Percentiles rank a stretch among this genome's conserved stretches.
Conservation (phyloP, 2,888 invertebrate genomes). For the Cheilosia variabilis region DNA sequence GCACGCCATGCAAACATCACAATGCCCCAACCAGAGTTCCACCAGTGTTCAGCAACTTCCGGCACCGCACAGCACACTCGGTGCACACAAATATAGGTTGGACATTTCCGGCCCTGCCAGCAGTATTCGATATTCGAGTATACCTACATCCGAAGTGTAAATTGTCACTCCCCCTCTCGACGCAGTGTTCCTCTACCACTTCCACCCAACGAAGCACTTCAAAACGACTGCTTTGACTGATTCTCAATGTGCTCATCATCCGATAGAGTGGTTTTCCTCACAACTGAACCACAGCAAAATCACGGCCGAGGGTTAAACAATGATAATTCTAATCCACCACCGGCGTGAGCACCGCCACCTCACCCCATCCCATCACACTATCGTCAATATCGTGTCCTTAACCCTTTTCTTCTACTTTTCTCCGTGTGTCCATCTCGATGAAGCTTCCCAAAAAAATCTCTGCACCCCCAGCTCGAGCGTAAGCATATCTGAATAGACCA, state of each 20-base stretch:
- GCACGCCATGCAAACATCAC: conserved; percentile 45
- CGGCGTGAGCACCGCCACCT: neutral
- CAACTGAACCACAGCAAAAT: conserved; percentile 71
- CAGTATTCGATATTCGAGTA: neutral
- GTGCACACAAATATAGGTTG: conserved; percentile 65
- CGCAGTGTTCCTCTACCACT: neutral
- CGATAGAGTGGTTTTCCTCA: conserved; percentile 74
- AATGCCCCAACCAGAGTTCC: conserved; percentile 13
- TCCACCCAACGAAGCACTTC: conserved; percentile 69
- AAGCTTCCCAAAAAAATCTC: conserved; percentile 31
- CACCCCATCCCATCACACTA: neutral
- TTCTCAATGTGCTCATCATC: conserved; percentile 75
- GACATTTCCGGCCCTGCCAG: conserved; percentile 65
- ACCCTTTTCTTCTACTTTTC: conserved; percentile 64
- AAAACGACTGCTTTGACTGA: conserved; percentile 73
- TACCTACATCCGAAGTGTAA: conserved; percentile 44
- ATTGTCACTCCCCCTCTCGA: conserved; percentile 33
- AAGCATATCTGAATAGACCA: conserved; percentile 10
- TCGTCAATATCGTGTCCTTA: conserved; percentile 56
- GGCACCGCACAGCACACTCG: conserved; percentile 28
- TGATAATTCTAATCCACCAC: conserved; percentile 67
- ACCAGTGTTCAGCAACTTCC: conserved; percentile 55
- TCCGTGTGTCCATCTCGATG: conserved; percentile 50
- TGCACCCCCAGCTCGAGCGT: neutral
- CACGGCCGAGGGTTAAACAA: conserved; percentile 65